A percentile compares a stretch with the other conserved stretches of the same genome.
Conservation (phyloP, 2,797 vertebrate genomes). For the Darevskia mixta region DNA sequence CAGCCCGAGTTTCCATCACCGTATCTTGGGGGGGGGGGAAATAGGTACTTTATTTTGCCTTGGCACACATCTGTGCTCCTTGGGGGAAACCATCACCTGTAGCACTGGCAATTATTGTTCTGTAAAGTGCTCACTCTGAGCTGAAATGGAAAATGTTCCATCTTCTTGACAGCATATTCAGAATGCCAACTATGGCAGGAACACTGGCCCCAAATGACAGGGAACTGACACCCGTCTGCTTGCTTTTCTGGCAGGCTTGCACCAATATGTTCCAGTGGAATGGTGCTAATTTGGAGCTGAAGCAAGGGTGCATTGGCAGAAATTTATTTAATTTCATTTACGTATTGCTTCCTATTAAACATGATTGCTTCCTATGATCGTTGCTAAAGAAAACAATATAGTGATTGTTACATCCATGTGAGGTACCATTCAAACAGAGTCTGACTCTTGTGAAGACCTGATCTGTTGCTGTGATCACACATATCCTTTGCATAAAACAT, state of each 20-base stretch:
- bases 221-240: not conserved
- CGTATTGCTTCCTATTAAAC: too few species aligned
- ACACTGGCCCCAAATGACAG: not conserved
- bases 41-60: not conserved
- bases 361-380: too few species aligned
- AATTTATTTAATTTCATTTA: not conserved
- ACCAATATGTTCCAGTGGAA: not conserved
- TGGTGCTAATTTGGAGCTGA: not conserved
- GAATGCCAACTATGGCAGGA: not conserved
- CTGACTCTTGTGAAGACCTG: conserved; percentile 9
- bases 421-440: not conserved
- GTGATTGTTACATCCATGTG: too few species aligned
- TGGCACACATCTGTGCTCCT: not conserved
- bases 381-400: too few species aligned
- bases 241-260: not conserved
- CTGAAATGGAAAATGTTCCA: not conserved
- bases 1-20: too few species aligned
- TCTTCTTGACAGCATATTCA: not conserved
- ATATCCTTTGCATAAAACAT: conserved; percentile 24
- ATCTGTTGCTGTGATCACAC: conserved; percentile 18
- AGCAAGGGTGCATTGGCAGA: not conserved
- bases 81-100: not conserved
- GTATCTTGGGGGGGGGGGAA: too few species aligned
- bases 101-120: not conserved
- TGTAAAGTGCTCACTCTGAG: not conserved